Base-by-base conservation (phyloP, 2,888 invertebrate species). In the Erebia palarica region DNA sequence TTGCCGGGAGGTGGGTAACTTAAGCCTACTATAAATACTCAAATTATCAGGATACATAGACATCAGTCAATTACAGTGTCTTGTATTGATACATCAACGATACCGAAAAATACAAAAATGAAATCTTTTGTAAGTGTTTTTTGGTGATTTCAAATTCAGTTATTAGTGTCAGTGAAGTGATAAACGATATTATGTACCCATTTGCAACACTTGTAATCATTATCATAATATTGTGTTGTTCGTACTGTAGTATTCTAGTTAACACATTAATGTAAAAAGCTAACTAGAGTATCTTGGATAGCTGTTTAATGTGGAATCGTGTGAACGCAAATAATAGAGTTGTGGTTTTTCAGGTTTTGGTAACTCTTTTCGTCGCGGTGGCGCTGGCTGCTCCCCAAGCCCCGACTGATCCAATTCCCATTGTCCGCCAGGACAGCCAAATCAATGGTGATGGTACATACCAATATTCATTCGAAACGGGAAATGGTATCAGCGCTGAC, bases 391-490 rank as follows among this genome's bases (percentile, higher is more conserved):
- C 90, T 8, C 92, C 92, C 0, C 92, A 92, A 78, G 84, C 80
- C 3, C 82, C 90, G 11, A 79, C 87, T 0, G 90, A 92, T 69
- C 90, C 91, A 11, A 86, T 93, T 42, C 91, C 94, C 0, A 95
- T 96, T 70, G 75, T 96, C 10, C 92, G 94, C 10, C 95, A 95
- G 75, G 90, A 94, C 75, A 93, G 93, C 78, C 94, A 95, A 76
- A 86, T 94, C 71, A 93, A 94, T 76, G 94, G 94, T 0, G 95
- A 96, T 71, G 96, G 96, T 49, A 92, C 94, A 10, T 95, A 95
- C 82, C 89, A 90, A 76, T 95, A 90, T 80, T 91, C 93, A 55
- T 96, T 94, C 80, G 95, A 96, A 83, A 95, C 96, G 60, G 95
- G 94, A 58, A 95, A 96, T 79, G 95, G 95, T 61, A 96, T 96